These are phyloP conservation scores for Ifrita kowaldi DNA, from an alignment of 2,113 vertebrate species.

Conservation along the genomic window DNA sequence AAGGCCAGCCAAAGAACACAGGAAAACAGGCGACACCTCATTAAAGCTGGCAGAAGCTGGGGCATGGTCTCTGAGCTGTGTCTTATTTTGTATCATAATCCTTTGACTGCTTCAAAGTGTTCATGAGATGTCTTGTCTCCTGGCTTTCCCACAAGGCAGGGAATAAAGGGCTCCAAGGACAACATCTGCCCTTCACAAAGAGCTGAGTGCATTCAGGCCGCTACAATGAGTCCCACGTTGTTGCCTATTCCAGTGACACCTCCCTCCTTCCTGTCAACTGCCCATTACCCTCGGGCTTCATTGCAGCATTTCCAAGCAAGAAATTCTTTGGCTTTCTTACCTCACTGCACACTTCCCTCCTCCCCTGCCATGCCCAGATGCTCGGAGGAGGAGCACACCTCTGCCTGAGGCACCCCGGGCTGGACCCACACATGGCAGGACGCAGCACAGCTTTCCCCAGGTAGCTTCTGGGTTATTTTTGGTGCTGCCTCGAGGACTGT, in stretches of 20 bases:
- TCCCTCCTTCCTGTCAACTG: slow-evolving; percentile 1
- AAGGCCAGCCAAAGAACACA: not conserved
- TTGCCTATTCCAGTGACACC: not conserved
- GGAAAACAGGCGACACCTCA: not conserved
- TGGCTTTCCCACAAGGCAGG: slow-evolving; percentile 49
- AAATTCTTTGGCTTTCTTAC: not conserved
- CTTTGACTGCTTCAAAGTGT: not conserved
- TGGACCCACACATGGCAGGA: not conserved
- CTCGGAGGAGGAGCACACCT: not conserved
- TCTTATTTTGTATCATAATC: not conserved
- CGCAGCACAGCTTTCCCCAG: not conserved
- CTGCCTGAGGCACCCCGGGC: not conserved
- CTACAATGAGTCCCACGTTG: not conserved
- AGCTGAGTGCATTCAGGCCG: slow-evolving; percentile 1
- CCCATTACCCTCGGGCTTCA: not conserved
- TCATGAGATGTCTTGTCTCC: slow-evolving; percentile 37
- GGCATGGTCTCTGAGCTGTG: not conserved
- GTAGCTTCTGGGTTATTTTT: not conserved
- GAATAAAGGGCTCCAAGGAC: slow-evolving; percentile 14
- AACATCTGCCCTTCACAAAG: slow-evolving; percentile 30
- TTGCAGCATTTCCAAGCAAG: not conserved
- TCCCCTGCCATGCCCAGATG: not conserved
- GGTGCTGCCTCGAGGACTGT: not conserved
- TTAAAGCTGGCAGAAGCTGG: not conserved
- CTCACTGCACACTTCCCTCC: not conserved